Evolutionary conservation across 2,797 vertebrate species (phyloP).

Genomic region (Danio jaintianensis): DNA sequence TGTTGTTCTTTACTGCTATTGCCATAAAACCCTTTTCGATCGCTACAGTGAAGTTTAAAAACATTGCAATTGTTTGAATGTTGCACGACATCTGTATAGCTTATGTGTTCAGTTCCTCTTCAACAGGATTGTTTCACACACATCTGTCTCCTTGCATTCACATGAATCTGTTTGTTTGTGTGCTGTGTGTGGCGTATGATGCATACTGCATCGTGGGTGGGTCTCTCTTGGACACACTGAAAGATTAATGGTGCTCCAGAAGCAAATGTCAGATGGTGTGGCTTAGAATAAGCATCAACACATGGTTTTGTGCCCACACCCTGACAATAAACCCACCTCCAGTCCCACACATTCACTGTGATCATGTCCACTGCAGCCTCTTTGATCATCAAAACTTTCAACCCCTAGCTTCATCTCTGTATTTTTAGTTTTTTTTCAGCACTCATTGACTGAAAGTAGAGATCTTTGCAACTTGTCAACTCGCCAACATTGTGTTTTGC

Average conservation of each 20-base stretch:
- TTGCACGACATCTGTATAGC: background rate
- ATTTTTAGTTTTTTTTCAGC: background rate
- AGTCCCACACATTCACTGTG: constrained; percentile 38
- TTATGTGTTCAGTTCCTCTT: background rate
- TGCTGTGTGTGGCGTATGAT: constrained; percentile 30
- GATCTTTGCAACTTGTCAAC: background rate
- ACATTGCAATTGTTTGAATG: background rate
- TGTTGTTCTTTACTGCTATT: background rate
- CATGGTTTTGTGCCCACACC: constrained; percentile 44
- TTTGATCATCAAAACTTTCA: background rate
- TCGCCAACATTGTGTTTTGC: background rate
- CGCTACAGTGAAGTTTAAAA: background rate
- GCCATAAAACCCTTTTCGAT: background rate
- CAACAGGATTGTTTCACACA: background rate
- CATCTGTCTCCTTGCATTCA: background rate
- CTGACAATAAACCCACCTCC: constrained; percentile 38
- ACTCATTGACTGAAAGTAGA: background rate
- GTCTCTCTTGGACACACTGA: constrained; percentile 52
- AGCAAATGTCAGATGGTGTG: constrained; percentile 58
- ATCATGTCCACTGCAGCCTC: constrained; percentile 5
- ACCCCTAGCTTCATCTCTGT: background rate
- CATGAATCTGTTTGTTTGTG: constrained; percentile 26
- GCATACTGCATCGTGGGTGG: constrained; percentile 37
- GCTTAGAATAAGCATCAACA: constrained; percentile 56
- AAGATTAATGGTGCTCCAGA: constrained; percentile 62